These are phyloP conservation scores for Oligia latruncula DNA, from an alignment of 2,888 invertebrate genomes.

Conservation along the genomic window DNA sequence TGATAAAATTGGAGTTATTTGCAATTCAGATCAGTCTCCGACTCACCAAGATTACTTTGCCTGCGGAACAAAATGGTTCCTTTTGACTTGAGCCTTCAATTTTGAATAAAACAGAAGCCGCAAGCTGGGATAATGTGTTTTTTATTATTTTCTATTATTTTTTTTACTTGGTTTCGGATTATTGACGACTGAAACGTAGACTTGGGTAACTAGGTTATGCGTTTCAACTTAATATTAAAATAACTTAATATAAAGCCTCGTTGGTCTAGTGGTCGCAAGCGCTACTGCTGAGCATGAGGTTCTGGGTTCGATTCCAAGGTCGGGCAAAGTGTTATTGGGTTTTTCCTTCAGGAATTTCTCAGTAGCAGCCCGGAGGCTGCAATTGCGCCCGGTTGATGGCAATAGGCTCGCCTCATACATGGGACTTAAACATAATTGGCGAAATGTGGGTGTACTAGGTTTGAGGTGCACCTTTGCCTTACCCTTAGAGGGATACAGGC, in stretches of 20 bases:
- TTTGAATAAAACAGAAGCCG: constrained; percentile 66
- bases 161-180: constrained; percentile 3
- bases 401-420: not conserved
- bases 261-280: too few relatives aligned
- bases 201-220: not conserved
- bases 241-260: not conserved
- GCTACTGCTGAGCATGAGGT: not conserved
- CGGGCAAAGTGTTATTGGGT: not conserved
- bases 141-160: constrained; percentile 49
- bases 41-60: constrained; percentile 77
- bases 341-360: not conserved
- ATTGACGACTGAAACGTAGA: not conserved
- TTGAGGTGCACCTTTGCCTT: not conserved
- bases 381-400: not conserved
- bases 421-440: too few relatives aligned
- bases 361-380: not conserved
- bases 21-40: constrained; percentile 82
- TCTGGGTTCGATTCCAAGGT: not conserved
- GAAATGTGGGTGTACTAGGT: too few relatives aligned
- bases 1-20: constrained; percentile 85
- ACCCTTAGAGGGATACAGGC: too few relatives aligned
- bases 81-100: constrained; percentile 76
- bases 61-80: constrained; percentile 75
- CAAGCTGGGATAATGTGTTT: constrained; percentile 62
- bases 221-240: not conserved